phyloP scores from a whole-genome alignment of 2,113 vertebrate genomes.

The Phylloscopus trochiloides region DNA sequence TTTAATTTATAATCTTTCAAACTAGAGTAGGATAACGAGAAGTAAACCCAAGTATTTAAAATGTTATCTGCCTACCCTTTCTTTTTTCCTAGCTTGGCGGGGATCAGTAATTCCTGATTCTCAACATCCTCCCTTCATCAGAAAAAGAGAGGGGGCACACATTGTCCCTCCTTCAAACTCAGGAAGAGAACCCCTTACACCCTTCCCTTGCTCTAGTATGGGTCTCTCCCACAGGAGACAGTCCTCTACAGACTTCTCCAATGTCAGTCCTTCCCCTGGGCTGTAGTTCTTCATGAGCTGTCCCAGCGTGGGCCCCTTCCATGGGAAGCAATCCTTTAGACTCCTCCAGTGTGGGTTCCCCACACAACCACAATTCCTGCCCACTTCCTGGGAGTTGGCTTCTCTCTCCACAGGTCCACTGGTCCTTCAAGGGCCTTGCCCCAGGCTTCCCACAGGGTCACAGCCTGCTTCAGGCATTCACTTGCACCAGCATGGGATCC shows the following conservation, averaged over 20 bases:
- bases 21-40: background rate
- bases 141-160: fast-evolving
- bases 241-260: too few relatives aligned
- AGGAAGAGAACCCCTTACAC: background rate
- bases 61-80: background rate
- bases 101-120: background rate
- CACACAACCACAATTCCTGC: background rate
- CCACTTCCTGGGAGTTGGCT: background rate
- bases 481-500: fast-evolving
- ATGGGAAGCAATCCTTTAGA: background rate
- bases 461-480: background rate
- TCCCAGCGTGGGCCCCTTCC: fast-evolving
- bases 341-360: background rate
- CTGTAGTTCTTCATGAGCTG: background rate
- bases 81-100: background rate
- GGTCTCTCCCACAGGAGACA: background rate
- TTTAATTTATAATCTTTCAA: background rate
- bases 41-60: background rate
- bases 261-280: fast-evolving
- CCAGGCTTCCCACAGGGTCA: background rate
- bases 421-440: background rate
- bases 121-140: background rate
- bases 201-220: background rate
- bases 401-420: background rate
- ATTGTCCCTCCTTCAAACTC: background rate